Evolutionary conservation across 2,888 invertebrate species (phyloP).

Genomic region (Dendrolimus houi): DNA sequence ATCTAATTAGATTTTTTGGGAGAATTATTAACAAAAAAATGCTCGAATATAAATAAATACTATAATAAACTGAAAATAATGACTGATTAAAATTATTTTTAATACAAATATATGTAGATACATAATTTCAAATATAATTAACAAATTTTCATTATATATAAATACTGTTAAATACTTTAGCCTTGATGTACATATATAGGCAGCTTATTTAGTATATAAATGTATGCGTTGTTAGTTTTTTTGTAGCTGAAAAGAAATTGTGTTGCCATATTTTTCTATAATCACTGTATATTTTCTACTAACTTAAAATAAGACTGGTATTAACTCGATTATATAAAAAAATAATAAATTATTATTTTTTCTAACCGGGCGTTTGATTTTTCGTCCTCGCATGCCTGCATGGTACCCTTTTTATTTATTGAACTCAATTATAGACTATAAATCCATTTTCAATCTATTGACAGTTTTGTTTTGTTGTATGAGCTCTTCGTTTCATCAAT

Average conservation of each 20-base stretch:
- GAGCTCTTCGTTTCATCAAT: too few species aligned
- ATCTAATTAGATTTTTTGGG: too few species aligned
- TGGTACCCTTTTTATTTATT: conserved; percentile 10
- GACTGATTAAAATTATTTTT: too few species aligned
- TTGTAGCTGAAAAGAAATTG: conserved; percentile 8
- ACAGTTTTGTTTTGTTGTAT: background rate
- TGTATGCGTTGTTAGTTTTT: background rate
- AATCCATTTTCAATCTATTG: background rate
- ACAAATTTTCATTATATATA: too few species aligned
- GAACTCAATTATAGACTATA: background rate
- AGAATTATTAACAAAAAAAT: too few species aligned
- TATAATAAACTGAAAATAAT: too few species aligned
- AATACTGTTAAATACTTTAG: too few species aligned
- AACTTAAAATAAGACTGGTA: conserved; percentile 52
- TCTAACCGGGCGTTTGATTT: conserved; percentile 40
- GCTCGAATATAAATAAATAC: too few species aligned
- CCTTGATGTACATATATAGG: too few species aligned
- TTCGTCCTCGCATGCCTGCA: conserved; percentile 27
- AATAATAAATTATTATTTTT: conserved; percentile 56
- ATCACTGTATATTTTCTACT: conserved; percentile 25
- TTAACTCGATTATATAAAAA: conserved; percentile 32
- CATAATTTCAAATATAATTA: too few species aligned
- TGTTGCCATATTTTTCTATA: conserved; percentile 3
- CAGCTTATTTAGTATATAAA: background rate
- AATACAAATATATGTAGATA: too few species aligned